Evolutionary conservation across 1,140 invertebrate genomes (phyloP).

Genomic region (Hypsibius dujardini): DNA sequence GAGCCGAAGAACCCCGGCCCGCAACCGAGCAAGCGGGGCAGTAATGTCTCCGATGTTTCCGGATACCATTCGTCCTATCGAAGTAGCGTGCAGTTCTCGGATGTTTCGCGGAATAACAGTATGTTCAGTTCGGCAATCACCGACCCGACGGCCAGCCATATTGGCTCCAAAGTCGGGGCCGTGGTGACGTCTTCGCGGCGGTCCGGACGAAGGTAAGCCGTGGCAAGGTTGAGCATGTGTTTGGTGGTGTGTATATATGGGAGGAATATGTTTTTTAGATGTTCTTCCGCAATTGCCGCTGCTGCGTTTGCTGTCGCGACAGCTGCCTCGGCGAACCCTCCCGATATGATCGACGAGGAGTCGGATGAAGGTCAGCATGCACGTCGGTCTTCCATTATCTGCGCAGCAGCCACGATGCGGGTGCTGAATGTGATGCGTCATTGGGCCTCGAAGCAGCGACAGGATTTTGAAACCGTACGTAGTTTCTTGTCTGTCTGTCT

Average conservation of each 20-base stretch:
- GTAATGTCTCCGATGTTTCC: neutral
- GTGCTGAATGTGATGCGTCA: slow-evolving; percentile 70
- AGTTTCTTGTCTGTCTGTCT: neutral
- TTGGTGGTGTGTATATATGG: slow-evolving; percentile 22
- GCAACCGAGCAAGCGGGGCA: neutral
- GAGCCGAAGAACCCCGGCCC: neutral
- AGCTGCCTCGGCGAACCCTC: slow-evolving; percentile 61
- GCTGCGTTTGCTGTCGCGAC: slow-evolving; percentile 79
- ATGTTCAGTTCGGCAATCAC: slow-evolving; percentile 21
- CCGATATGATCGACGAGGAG: slow-evolving; percentile 33
- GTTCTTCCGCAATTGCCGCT: slow-evolving; percentile 69
- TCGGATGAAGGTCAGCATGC: slow-evolving; percentile 22
- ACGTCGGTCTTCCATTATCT: slow-evolving; percentile 65
- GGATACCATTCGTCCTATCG: slow-evolving; percentile 8
- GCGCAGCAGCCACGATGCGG: slow-evolving; percentile 76
- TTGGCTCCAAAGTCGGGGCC: slow-evolving; percentile 43
- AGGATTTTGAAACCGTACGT: slow-evolving; percentile 24
- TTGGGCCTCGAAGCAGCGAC: slow-evolving; percentile 49
- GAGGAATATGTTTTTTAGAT: slow-evolving; percentile 39
- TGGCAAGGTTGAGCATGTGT: slow-evolving; percentile 15
- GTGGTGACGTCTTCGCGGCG: slow-evolving; percentile 79
- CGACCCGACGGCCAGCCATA: slow-evolving; percentile 30
- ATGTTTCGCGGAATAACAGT: neutral
- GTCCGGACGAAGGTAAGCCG: slow-evolving; percentile 58
- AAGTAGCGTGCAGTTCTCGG: slow-evolving; percentile 13